These are phyloP conservation scores for Melanaphis sacchari DNA, from an alignment of 1,140 invertebrate species.

Conservation along the genomic window DNA sequence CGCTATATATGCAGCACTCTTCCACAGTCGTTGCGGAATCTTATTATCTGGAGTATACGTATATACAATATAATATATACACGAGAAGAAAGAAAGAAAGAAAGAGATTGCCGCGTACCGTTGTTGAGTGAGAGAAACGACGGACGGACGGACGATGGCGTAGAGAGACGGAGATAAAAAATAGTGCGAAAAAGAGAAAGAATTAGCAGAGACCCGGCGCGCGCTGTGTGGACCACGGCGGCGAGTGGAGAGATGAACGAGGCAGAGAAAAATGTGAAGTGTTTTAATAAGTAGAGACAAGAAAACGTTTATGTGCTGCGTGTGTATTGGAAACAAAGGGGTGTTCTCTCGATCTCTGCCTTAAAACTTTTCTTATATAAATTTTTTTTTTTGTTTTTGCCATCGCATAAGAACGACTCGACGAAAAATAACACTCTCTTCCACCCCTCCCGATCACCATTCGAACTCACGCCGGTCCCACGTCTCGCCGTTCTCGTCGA, in stretches of 20 bases:
- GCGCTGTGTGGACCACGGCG: constrained; percentile 20
- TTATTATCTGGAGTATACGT: constrained; percentile 56
- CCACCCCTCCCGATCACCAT: neutral
- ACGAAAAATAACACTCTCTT: constrained; percentile 36
- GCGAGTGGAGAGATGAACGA: neutral
- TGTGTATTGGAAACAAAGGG: constrained; percentile 57
- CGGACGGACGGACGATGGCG: constrained; percentile 6
- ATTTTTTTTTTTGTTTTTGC: neutral
- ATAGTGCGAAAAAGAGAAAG: constrained; percentile 55
- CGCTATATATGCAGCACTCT: constrained; percentile 29
- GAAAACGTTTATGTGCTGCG: constrained; percentile 58
- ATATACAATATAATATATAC: constrained; percentile 34
- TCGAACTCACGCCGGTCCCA: neutral
- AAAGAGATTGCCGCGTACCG: constrained; percentile 47
- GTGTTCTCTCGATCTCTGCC: constrained; percentile 44
- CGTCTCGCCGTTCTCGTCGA: constrained; percentile 16
- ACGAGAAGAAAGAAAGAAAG: constrained; percentile 50
- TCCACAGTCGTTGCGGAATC: constrained; percentile 51
- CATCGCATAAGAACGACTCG: constrained; percentile 29
- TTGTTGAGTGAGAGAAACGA: constrained; percentile 45
- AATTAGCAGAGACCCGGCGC: constrained; percentile 42
- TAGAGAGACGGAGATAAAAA: constrained; percentile 15
- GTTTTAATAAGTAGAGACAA: constrained; percentile 57
- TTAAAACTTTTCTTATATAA: constrained; percentile 49
- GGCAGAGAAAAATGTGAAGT: constrained; percentile 58